phyloP scores from a whole-genome alignment of 1,140 invertebrate species.

The Uloborus diversus region DNA sequence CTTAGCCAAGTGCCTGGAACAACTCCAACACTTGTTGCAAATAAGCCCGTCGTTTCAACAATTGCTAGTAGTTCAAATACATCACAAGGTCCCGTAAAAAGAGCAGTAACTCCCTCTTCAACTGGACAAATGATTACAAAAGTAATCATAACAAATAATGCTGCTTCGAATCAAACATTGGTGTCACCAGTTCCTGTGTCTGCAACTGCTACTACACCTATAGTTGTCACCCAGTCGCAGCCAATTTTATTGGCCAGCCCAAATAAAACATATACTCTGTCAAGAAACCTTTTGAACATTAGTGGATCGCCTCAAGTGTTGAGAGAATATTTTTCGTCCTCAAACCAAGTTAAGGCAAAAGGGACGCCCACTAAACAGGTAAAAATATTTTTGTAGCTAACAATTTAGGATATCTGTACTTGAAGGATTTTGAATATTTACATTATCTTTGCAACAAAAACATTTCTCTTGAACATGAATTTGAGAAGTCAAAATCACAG shows the following conservation, averaged over 20 bases:
- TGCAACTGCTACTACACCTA: slow-evolving; percentile 49
- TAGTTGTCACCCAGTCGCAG: slow-evolving; percentile 10
- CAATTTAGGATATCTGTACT: no score
- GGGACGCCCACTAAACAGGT: slow-evolving; percentile 63
- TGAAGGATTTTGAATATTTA: no score
- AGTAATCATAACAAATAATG: slow-evolving; percentile 70
- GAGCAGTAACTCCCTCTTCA: slow-evolving; percentile 36
- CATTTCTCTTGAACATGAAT: no score
- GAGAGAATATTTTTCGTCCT: slow-evolving; percentile 60
- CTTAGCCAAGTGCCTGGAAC: slow-evolving; percentile 1
- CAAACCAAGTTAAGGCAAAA: slow-evolving; percentile 62
- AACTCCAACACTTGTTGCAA: slow-evolving; percentile 4
- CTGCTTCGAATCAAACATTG: slow-evolving; percentile 31
- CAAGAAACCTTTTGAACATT: slow-evolving; percentile 64
- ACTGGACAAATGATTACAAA: slow-evolving; percentile 68
- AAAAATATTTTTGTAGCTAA: no score
- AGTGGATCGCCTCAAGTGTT: slow-evolving; percentile 59
- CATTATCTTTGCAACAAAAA: no score
- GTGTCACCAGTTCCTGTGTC: slow-evolving; percentile 57
- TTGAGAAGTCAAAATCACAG: no score
- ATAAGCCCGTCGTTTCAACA: slow-evolving; percentile 14
- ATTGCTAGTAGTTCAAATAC: not conserved
- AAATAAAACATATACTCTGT: slow-evolving; percentile 75
- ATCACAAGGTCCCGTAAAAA: slow-evolving; percentile 23
- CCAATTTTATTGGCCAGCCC: slow-evolving; percentile 64